Evolutionary conservation across 2,113 vertebrate species (phyloP).

Genomic region (Crotophaga sulcirostris): DNA sequence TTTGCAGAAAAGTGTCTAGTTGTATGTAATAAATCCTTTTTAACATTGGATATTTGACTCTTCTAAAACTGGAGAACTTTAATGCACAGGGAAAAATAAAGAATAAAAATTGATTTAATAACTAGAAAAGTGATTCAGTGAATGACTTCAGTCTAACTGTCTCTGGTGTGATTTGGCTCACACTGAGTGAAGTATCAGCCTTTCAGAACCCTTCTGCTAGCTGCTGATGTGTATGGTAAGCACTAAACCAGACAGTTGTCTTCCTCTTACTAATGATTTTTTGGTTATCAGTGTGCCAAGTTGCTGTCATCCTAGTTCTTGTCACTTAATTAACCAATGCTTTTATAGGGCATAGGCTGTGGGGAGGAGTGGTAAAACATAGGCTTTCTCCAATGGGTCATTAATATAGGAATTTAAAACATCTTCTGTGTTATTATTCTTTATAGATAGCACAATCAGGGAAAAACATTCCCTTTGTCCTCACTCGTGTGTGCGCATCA

Average conservation of each 20-base stretch:
- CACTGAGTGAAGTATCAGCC: not conserved
- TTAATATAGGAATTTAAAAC: not conserved
- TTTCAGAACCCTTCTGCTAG: not conserved
- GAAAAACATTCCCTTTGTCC: not conserved
- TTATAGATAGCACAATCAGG: not conserved
- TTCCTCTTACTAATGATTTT: not conserved
- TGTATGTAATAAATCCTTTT: not conserved
- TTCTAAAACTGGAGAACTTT: not conserved
- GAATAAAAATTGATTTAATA: not conserved
- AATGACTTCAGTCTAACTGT: not conserved
- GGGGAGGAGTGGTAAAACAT: not conserved
- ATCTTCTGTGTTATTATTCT: not conserved
- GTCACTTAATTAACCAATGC: conserved; percentile 30
- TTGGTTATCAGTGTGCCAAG: not conserved
- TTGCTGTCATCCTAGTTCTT: conserved; percentile 7
- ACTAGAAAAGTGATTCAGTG: not conserved
- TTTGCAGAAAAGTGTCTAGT: not conserved
- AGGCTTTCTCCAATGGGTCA: not conserved
- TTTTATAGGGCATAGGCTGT: not conserved
- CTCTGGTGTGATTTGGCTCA: not conserved
- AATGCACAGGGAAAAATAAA: not conserved
- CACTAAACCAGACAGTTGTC: not conserved
- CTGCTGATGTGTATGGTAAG: not conserved
- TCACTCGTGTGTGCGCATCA: not conserved
- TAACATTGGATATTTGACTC: not conserved